Evolutionary conservation across 2,113 vertebrate genomes (phyloP).

Genomic region (Daphoenositta chrysoptera): DNA sequence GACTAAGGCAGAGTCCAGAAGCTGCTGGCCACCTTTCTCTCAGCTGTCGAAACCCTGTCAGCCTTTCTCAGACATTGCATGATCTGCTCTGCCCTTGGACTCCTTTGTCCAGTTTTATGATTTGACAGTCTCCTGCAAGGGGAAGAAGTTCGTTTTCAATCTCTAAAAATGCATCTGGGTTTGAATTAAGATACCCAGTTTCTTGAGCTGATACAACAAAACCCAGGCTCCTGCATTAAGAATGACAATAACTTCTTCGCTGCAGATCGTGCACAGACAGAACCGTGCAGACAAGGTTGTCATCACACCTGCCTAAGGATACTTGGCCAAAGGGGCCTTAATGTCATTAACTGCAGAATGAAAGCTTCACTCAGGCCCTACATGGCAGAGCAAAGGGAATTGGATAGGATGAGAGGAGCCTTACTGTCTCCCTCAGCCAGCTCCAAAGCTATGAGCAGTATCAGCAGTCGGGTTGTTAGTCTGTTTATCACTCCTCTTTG

Average conservation of each 20-base stretch:
- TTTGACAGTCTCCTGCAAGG: background rate
- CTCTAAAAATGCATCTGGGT: background rate
- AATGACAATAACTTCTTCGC: background rate
- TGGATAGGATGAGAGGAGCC: background rate
- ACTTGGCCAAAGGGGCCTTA: background rate
- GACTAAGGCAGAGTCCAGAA: background rate
- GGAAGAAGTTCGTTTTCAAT: background rate
- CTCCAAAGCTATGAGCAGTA: background rate
- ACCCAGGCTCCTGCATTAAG: background rate
- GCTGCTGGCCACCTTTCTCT: background rate
- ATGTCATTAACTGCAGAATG: background rate
- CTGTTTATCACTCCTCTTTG: background rate
- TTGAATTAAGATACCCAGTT: background rate
- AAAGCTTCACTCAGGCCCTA: background rate
- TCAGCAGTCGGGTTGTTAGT: background rate
- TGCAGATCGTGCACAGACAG: background rate
- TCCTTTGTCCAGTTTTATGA: background rate
- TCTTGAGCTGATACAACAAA: background rate
- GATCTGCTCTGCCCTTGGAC: background rate
- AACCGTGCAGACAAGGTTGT: background rate
- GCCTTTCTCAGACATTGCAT: background rate
- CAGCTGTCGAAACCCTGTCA: background rate
- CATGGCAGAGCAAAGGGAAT: background rate
- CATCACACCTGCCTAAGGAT: accelerated
- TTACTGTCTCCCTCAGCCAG: background rate